These are phyloP conservation scores for Cacoxenus indagator DNA, from an alignment of 2,888 invertebrate genomes.

Conservation along the genomic window DNA sequence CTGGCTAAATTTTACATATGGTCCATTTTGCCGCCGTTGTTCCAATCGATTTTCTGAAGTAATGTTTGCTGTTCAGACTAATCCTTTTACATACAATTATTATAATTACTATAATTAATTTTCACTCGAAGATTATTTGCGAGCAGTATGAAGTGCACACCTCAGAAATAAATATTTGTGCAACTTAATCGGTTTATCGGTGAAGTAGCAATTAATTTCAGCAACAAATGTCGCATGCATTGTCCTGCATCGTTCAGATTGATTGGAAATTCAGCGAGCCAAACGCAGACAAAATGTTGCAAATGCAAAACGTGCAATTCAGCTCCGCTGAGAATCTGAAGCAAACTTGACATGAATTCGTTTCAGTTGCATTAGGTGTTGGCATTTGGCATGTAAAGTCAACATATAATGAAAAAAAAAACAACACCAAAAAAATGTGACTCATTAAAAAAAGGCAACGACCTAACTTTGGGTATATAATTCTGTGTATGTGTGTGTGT, in stretches of 20 bases:
- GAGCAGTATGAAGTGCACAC: slow-evolving; percentile 25
- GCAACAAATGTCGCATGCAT: background rate
- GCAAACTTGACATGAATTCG: background rate
- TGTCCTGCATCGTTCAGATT: background rate
- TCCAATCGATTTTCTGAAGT: no score
- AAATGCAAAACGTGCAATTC: background rate
- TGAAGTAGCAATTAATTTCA: slow-evolving; percentile 60
- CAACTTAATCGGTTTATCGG: slow-evolving; percentile 60
- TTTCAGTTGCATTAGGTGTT: background rate
- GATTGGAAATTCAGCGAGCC: background rate
- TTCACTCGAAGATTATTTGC: no score
- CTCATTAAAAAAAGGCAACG: background rate
- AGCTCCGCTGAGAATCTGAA: background rate
- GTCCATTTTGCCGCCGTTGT: no score
- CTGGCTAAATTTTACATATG: no score
- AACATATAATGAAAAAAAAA: background rate
- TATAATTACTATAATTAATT: no score
- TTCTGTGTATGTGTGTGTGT: background rate
- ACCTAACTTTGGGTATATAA: background rate
- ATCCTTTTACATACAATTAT: no score
- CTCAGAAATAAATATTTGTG: slow-evolving; percentile 60
- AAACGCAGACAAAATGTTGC: background rate
- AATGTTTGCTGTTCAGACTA: no score
- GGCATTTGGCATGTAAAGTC: background rate
- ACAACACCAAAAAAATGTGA: background rate